Evolutionary conservation across 2,888 invertebrate genomes (phyloP), one percentile per base, ranked within the genome.

Genomic region (Leptinotarsa juncta): DNA sequence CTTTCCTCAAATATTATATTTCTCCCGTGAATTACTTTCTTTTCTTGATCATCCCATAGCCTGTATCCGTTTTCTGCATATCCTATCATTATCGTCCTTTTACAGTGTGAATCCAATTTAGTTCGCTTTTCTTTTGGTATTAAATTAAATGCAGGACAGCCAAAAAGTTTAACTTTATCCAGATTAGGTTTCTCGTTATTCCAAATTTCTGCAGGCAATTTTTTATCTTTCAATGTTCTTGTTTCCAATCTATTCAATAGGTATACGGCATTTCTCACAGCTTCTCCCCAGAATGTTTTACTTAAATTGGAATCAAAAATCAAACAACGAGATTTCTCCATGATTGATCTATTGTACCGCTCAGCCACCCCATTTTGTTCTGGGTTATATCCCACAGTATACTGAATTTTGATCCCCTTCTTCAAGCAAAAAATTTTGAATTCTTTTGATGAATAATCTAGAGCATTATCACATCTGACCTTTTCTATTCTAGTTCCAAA

Each of bases 111-210:
- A 62, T 85, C 82, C 7, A 84, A 73, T 77, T 85, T 84, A 69
- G 72, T 78, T 66, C 20, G 79, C 67, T 73, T 16, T 68, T 76
- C 76, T 71, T 78, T 78, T 5, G 82, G 68, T 5, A 77, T 72
- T 72, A 84, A 80, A 48, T 77, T 80, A 74, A 83, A 82, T n/a
- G 81, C 83, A 62, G 55, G 67, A 32, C 32, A 32, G 10, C 32
- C 84, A 81, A 85, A 86, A 4, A 82, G 70, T 81, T 81, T 76
- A 26, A 86, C 50, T 66, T 78, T 77, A n/a, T 80, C 79, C n/a
- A 85, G 65, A 71, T 84, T 77, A 7, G 83, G 82, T 78, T 80
- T 83, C 48, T 76, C 74, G 14, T 71, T 73, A 51, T 71, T 73
- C 49, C 65, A 65, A 48, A 65, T 50, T 65, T 70, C 32, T 73